These are phyloP conservation scores for Miichthys miiuy DNA, from an alignment of 2,797 vertebrate species.

Conservation along the genomic window DNA sequence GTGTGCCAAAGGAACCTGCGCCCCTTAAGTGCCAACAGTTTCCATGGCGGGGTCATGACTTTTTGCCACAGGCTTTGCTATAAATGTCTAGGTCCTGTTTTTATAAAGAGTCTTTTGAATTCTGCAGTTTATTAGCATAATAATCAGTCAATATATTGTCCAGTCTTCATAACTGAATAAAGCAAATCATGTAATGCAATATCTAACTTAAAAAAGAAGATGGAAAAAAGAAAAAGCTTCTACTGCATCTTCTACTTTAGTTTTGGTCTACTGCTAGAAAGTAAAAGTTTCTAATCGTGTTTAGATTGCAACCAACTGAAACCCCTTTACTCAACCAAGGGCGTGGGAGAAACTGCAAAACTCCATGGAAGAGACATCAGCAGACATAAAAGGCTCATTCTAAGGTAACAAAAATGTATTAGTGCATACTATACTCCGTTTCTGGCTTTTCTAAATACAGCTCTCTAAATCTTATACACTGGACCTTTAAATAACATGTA, in stretches of 20 bases:
- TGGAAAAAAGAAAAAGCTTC: neutral
- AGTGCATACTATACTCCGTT: too few relatives aligned
- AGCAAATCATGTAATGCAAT: neutral
- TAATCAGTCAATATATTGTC: neutral
- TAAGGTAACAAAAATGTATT: too few relatives aligned
- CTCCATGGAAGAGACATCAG: too few relatives aligned
- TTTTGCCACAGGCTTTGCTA: constrained; percentile 32
- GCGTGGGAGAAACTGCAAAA: too few relatives aligned
- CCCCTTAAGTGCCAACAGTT: constrained; percentile 40
- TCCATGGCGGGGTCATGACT: constrained; percentile 46
- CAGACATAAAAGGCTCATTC: too few relatives aligned
- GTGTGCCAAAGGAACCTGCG: constrained; percentile 33
- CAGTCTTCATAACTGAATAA: neutral
- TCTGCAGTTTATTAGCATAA: constrained; percentile 15
- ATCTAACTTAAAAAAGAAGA: neutral
- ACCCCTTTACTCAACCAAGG: too few relatives aligned
- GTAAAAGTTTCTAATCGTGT: neutral
- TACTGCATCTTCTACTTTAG: neutral
- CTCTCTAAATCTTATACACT: too few relatives aligned
- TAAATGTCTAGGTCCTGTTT: constrained; percentile 28
- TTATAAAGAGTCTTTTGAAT: constrained; percentile 19
- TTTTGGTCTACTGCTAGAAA: neutral
- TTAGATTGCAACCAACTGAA: too few relatives aligned
- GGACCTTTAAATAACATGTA: neutral
- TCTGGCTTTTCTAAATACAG: neutral